Evolutionary conservation across 1,140 invertebrate species (phyloP).

Genomic region (Atopsyche davidsoni): DNA sequence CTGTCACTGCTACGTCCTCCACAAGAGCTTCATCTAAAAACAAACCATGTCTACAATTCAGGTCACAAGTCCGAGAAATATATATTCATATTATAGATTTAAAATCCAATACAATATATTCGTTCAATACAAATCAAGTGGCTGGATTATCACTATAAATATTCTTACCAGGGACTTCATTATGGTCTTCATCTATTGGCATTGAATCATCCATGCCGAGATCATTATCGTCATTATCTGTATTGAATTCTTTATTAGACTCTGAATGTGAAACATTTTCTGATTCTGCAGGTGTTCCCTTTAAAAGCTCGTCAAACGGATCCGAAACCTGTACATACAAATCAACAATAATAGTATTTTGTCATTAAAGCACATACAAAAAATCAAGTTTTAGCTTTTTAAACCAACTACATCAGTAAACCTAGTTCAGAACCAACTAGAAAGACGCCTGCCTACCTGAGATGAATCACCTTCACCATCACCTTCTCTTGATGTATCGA

Average conservation of each 20-base stretch:
- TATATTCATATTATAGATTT: too few relatives aligned
- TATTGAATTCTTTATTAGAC: constrained; percentile 8
- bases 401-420: too few relatives aligned
- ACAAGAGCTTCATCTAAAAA: constrained; percentile 24
- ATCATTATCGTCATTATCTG: constrained; percentile 40
- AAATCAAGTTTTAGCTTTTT: too few relatives aligned
- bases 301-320: constrained; percentile 44
- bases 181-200: constrained; percentile 10
- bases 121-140: constrained; percentile 6
- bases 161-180: constrained; percentile 4
- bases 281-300: constrained; percentile 23
- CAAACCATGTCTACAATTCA: too few relatives aligned
- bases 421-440: too few relatives aligned
- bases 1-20: constrained; percentile 32
- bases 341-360: neutral
- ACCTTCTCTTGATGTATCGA: neutral
- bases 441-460: too few relatives aligned
- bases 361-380: too few relatives aligned
- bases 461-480: too few relatives aligned
- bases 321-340: constrained; percentile 37
- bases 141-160: constrained; percentile 1
- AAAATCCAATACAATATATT: too few relatives aligned
- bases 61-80: constrained; percentile 5
- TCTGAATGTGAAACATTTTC: neutral
- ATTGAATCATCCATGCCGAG: constrained; percentile 20